These are phyloP conservation scores for Bactericera cockerelli DNA, from an alignment of 1,140 invertebrate species.

Conservation along the genomic window DNA sequence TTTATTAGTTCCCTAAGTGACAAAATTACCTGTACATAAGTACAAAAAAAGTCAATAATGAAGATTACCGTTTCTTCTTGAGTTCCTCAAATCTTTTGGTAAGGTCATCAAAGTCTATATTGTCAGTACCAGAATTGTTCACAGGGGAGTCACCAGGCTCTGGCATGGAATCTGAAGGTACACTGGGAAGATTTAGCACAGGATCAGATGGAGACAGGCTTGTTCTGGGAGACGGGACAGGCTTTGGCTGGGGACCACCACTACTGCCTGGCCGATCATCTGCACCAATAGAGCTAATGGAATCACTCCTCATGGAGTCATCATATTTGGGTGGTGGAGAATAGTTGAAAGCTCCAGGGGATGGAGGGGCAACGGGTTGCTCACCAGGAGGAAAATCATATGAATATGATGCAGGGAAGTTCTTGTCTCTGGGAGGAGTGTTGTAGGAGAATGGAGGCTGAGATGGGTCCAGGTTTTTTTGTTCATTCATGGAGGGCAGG, in stretches of 20 bases:
- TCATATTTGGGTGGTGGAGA: conserved; percentile 5
- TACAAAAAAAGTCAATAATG: too few relatives aligned
- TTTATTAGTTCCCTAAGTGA: too few relatives aligned
- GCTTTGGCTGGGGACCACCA: conserved; percentile 11
- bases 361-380: neutral
- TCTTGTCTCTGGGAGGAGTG: conserved; percentile 35
- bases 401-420: conserved; percentile 9
- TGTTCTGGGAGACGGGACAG: conserved; percentile 9
- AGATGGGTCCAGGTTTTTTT: conserved; percentile 29
- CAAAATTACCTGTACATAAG: too few relatives aligned
- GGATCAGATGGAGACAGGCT: neutral
- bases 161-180: conserved; percentile 14
- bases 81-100: conserved; percentile 84
- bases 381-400: conserved; percentile 12
- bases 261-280: neutral
- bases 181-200: conserved; percentile 15
- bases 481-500: neutral
- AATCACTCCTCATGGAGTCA: neutral
- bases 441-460: conserved; percentile 49
- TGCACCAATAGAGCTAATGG: neutral
- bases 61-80: conserved; percentile 72
- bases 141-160: conserved; percentile 12
- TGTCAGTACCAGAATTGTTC: conserved; percentile 27
- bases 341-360: conserved; percentile 6
- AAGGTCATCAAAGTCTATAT: conserved; percentile 87